A percentile compares a stretch with the other conserved stretches of the same genome.
These are phyloP conservation scores for Barbus barbus DNA, from an alignment of 2,113 vertebrate genomes.

Conservation along the genomic window DNA sequence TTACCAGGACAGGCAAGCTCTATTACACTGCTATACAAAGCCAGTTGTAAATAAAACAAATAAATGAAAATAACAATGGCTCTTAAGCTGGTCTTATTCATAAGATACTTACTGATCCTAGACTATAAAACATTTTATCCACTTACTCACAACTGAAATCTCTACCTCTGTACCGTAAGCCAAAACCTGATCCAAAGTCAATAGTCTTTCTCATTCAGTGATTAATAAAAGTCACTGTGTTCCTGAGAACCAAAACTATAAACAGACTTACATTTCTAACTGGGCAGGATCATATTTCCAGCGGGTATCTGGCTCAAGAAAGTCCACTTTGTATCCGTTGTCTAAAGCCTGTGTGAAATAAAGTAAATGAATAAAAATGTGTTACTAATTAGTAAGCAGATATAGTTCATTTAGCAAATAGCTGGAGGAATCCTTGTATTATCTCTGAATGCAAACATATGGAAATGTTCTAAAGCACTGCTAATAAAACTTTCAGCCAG, in stretches of 20 bases:
- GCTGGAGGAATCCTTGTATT: not conserved
- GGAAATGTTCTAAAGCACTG: not conserved
- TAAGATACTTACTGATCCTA: not conserved
- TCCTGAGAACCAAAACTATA: not conserved
- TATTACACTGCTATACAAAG: not conserved
- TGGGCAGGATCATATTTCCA: slow-evolving; percentile 92
- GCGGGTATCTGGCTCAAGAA: slow-evolving; percentile 89
- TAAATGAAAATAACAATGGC: not conserved
- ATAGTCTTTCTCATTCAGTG: not conserved
- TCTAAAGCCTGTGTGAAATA: slow-evolving; percentile 82
- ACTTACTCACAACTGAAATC: not conserved
- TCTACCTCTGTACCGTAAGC: not conserved
- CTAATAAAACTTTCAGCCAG: not conserved
- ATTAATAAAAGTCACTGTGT: not conserved
- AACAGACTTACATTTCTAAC: slow-evolving; percentile 86
- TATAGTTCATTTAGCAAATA: not conserved
- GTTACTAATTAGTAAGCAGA: not conserved
- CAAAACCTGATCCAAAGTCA: slow-evolving; percentile 16
- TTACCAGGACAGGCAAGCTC: not conserved
- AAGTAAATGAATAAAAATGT: not conserved
- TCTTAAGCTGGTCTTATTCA: not conserved
- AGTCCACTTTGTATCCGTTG: slow-evolving; percentile 86
- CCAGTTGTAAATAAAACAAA: not conserved
- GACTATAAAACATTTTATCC: not conserved
- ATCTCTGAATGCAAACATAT: not conserved